These are phyloP conservation scores for Willisornis vidua DNA, from an alignment of 2,113 vertebrate genomes.

Conservation along the genomic window DNA sequence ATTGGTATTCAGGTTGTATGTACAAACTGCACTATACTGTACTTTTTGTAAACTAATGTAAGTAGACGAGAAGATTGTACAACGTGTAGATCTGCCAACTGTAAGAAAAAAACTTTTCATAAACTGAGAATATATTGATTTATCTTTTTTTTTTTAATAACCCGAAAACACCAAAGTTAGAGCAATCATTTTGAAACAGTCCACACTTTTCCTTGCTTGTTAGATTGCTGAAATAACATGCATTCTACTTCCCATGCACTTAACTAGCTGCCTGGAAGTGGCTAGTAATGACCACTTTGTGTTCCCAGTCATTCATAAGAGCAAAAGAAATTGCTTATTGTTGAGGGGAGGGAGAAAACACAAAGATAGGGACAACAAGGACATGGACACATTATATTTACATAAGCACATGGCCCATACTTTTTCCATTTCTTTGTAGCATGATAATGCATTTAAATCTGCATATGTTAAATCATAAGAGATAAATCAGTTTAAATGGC, in stretches of 20 bases:
- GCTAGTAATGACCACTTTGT: not conserved
- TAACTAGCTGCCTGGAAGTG: not conserved
- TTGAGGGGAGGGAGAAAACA: not conserved
- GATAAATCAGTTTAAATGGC: conserved; percentile 44
- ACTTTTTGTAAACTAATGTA: conserved; percentile 66
- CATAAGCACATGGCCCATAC: conserved; percentile 8
- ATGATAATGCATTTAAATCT: conserved; percentile 52
- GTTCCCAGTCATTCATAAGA: not conserved
- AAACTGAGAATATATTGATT: conserved; percentile 46
- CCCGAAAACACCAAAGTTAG: conserved; percentile 70
- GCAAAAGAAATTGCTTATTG: not conserved
- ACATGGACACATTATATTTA: not conserved
- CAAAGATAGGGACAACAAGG: not conserved
- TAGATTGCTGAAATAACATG: not conserved
- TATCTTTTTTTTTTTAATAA: conserved; percentile 21
- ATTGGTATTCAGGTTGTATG: conserved; percentile 65
- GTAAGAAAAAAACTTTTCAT: conserved; percentile 58
- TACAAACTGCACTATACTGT: conserved; percentile 60
- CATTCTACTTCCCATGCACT: not conserved
- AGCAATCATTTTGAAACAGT: conserved; percentile 29
- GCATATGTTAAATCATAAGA: conserved; percentile 41
- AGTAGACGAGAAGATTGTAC: conserved; percentile 70
- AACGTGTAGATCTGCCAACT: conserved; percentile 47
- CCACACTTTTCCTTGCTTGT: not conserved
- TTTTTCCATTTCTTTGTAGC: conserved; percentile 11